Conservation (phyloP, 2,113 vertebrate species). For the Abramis brama region DNA sequence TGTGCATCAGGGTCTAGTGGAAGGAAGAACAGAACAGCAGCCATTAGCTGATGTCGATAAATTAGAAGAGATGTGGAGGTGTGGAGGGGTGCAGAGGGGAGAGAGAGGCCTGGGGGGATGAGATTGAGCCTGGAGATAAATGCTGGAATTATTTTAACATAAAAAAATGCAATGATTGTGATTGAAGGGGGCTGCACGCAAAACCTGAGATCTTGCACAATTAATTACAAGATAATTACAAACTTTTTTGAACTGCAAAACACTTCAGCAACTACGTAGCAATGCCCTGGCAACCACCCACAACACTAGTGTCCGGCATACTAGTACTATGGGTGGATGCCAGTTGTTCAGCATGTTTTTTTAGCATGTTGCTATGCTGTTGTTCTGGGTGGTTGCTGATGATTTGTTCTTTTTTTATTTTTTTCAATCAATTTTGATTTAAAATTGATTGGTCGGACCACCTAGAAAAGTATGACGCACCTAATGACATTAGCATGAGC, state of each 20-base stretch:
- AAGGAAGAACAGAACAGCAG: slow-evolving; percentile 59
- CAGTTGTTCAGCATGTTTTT: no score
- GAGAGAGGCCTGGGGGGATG: slow-evolving; percentile 27
- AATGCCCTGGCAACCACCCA: no score
- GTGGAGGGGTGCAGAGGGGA: slow-evolving; percentile 38
- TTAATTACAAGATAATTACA: no score
- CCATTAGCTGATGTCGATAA: slow-evolving; percentile 76
- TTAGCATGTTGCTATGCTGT: no score
- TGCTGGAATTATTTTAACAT: slow-evolving; percentile 24
- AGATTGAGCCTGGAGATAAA: slow-evolving; percentile 46
- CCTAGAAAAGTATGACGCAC: not conserved
- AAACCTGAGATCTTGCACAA: not conserved
- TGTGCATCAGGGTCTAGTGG: slow-evolving; percentile 59
- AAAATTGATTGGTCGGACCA: not conserved
- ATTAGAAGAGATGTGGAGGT: slow-evolving; percentile 64
- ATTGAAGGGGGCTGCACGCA: not conserved
- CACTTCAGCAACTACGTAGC: no score
- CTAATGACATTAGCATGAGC: not conserved
- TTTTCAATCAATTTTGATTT: no score
- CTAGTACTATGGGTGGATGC: no score
- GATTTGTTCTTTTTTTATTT: not conserved
- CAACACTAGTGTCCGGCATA: no score
- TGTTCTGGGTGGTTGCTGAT: no score
- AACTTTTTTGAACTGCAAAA: no score
- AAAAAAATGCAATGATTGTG: not conserved